Conservation (phyloP, 2,797 vertebrate species). For the Cuniculus paca region DNA sequence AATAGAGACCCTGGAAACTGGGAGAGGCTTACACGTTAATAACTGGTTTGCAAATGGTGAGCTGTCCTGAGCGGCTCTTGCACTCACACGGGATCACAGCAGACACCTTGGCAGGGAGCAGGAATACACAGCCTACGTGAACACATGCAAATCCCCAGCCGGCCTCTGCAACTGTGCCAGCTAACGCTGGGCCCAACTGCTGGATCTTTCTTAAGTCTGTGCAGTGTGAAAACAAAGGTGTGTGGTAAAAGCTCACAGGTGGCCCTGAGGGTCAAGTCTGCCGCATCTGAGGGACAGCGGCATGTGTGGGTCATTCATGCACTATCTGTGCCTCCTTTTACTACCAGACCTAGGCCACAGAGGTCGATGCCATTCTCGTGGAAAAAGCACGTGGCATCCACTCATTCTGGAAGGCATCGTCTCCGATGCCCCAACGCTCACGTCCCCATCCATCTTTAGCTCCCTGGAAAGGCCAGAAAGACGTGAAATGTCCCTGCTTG, state of each 20-base stretch:
- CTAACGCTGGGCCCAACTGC: neutral
- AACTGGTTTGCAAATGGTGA: neutral
- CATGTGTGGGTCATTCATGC: neutral
- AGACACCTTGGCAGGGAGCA: slow-evolving; percentile 18
- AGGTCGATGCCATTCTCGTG: neutral
- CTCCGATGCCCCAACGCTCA: too few species aligned
- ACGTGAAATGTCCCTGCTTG: neutral
- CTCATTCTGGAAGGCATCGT: neutral
- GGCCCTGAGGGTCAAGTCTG: rapidly evolving
- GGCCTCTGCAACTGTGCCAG: neutral
- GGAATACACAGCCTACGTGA: neutral
- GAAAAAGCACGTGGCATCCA: neutral
- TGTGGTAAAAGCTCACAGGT: neutral
- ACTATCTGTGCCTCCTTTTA: neutral
- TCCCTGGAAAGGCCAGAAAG: neutral
- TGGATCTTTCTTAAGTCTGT: neutral
- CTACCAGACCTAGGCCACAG: neutral
- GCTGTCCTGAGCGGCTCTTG: neutral
- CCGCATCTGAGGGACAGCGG: neutral
- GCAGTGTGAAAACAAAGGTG: neutral
- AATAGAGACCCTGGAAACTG: neutral
- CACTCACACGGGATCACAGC: neutral
- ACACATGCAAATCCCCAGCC: slow-evolving; percentile 49
- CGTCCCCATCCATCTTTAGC: too few species aligned
- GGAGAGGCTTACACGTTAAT: neutral